Percentiles rank a stretch among this genome's conserved stretches.
phyloP scores from a whole-genome alignment of 1,140 invertebrate species.

The Phenacoccus solenopsis region DNA sequence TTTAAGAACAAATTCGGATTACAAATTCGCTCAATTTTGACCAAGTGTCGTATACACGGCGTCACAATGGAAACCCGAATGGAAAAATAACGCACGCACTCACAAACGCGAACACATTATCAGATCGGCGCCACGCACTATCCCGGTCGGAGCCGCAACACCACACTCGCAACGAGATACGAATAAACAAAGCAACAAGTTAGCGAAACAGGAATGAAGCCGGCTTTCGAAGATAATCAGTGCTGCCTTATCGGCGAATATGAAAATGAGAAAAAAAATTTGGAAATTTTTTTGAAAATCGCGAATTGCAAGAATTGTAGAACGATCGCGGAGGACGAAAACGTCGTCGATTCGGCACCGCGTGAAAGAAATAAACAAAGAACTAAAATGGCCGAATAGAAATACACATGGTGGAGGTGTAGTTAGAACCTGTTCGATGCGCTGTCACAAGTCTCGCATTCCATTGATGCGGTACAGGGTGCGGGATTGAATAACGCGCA shows the following conservation, averaged over 20 bases:
- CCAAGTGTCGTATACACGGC: background rate
- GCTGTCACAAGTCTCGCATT: background rate
- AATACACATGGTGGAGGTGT: no score
- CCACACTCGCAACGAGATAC: background rate
- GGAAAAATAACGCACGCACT: background rate
- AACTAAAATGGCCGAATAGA: no score
- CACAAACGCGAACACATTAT: background rate
- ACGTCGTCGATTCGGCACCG: background rate
- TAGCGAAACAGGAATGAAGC: background rate
- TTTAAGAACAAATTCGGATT: background rate
- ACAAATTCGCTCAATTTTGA: constrained; percentile 7
- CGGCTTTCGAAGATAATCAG: background rate
- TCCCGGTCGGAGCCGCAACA: background rate
- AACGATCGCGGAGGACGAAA: no score
- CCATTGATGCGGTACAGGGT: background rate
- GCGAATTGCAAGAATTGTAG: no score
- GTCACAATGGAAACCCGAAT: background rate
- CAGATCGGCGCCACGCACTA: background rate
- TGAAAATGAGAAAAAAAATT: background rate
- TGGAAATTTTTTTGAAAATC: no score
- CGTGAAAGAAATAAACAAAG: no score
- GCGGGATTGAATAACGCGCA: background rate
- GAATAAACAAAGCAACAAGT: constrained; percentile 9
- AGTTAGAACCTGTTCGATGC: background rate
- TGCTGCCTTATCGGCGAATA: background rate